A percentile compares a stretch with the other conserved stretches of the same genome.
phyloP scores from a whole-genome alignment of 92 coral and sea anemone species.

The Meandrina meandrites region DNA sequence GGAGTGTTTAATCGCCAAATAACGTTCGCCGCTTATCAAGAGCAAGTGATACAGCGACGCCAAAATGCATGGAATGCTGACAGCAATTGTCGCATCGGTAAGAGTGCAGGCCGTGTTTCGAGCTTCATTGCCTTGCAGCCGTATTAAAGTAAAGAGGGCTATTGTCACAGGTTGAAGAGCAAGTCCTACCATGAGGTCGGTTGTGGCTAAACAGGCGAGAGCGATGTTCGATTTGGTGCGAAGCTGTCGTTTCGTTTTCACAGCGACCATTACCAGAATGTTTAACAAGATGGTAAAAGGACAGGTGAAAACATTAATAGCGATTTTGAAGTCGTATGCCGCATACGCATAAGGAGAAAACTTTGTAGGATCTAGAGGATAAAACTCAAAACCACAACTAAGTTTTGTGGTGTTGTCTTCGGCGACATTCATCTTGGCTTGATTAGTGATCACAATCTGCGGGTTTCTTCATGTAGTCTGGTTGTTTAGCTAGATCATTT shows the following conservation, averaged over 20 bases:
- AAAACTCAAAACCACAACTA: neutral
- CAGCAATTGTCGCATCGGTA: neutral
- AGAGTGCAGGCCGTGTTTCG: neutral
- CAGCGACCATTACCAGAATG: constrained; percentile 2
- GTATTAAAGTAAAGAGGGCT: no score
- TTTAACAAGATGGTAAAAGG: neutral
- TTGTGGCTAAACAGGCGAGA: constrained; percentile 7
- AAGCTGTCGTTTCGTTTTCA: constrained; percentile 1
- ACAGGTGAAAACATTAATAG: neutral
- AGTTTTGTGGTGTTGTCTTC: neutral
- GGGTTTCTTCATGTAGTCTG: no score
- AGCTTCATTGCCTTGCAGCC: no score
- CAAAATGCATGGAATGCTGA: neutral
- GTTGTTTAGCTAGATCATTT: no score
- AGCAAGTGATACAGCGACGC: neutral
- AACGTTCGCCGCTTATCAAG: neutral
- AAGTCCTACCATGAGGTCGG: neutral
- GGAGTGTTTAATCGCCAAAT: constrained; percentile 12
- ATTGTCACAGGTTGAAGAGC: constrained; percentile 5
- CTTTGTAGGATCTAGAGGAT: neutral
- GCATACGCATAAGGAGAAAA: neutral
- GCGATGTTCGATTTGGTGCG: constrained; percentile 15
- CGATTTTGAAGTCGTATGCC: neutral
- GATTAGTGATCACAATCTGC: no score
- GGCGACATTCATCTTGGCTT: neutral